Conservation (phyloP, 2,113 vertebrate genomes). For the Embiotoca jacksoni region DNA sequence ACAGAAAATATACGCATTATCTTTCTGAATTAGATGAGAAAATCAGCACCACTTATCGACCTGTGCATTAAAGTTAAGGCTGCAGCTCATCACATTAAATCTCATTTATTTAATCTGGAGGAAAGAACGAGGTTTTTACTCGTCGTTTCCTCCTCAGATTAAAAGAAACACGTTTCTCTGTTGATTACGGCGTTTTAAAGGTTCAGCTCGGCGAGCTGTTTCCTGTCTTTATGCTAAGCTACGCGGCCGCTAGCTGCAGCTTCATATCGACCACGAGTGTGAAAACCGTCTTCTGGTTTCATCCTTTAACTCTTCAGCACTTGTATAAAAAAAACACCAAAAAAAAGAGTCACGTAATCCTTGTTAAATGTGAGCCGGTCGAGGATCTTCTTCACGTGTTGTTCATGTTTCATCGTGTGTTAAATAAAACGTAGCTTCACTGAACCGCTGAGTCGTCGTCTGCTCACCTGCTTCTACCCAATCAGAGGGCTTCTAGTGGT, state of each 20-base stretch:
- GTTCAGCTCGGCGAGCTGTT: background rate
- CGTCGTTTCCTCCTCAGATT: background rate
- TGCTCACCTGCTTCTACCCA: constrained; percentile 45
- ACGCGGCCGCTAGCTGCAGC: background rate
- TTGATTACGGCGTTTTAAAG: background rate
- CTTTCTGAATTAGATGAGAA: background rate
- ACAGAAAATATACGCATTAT: background rate
- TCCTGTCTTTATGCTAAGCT: background rate
- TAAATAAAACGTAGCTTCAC: constrained; percentile 19
- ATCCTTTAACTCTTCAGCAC: constrained; percentile 36
- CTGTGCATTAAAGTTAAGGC: background rate
- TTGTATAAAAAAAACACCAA: constrained; percentile 42
- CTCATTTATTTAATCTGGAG: background rate
- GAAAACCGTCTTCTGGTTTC: background rate
- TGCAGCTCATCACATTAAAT: background rate
- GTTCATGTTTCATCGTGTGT: constrained; percentile 40
- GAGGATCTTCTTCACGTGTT: constrained; percentile 33
- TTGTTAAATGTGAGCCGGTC: constrained; percentile 31
- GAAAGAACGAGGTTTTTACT: background rate
- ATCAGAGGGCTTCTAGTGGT: constrained; percentile 46
- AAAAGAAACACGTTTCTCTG: too few species aligned
- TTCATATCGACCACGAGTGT: background rate
- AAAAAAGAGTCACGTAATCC: constrained; percentile 19
- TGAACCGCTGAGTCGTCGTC: constrained; percentile 36
- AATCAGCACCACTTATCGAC: too few species aligned